These are phyloP conservation scores for Andrena cerasifolii DNA, from an alignment of 1,140 invertebrate species.

Conservation along the genomic window DNA sequence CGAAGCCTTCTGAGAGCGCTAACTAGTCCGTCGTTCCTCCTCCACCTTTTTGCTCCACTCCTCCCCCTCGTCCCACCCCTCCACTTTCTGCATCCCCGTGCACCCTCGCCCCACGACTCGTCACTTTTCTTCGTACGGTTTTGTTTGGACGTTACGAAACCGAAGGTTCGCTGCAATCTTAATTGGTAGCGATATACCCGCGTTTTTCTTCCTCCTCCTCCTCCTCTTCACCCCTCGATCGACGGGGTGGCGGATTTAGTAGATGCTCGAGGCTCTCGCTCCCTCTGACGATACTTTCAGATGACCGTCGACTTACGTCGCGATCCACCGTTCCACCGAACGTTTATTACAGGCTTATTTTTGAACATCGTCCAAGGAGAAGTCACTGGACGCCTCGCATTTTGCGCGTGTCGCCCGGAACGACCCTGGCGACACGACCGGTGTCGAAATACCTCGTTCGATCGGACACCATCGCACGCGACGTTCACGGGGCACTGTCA, in stretches of 20 bases:
- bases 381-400: neutral
- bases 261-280: no score
- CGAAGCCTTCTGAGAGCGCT: constrained; percentile 39
- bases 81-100: neutral
- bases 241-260: neutral
- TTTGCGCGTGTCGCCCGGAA: constrained; percentile 3
- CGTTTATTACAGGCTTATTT: constrained; percentile 1
- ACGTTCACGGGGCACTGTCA: neutral
- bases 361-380: neutral
- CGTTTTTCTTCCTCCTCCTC: neutral
- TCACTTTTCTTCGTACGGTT: neutral
- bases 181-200: constrained; percentile 27
- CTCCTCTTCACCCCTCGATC: neutral
- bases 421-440: constrained; percentile 12
- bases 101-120: neutral
- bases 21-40: constrained; percentile 24
- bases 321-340: neutral
- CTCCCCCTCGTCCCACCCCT: neutral
- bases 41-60: neutral
- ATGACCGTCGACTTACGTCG: no score
- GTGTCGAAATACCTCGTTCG: constrained; percentile 18
- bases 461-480: neutral
- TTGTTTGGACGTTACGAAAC: constrained; percentile 50
- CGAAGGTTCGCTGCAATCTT: neutral
- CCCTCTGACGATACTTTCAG: no score